Base-by-base conservation (phyloP, 2,888 invertebrate species). In the Mimumesa dahlbomi region DNA sequence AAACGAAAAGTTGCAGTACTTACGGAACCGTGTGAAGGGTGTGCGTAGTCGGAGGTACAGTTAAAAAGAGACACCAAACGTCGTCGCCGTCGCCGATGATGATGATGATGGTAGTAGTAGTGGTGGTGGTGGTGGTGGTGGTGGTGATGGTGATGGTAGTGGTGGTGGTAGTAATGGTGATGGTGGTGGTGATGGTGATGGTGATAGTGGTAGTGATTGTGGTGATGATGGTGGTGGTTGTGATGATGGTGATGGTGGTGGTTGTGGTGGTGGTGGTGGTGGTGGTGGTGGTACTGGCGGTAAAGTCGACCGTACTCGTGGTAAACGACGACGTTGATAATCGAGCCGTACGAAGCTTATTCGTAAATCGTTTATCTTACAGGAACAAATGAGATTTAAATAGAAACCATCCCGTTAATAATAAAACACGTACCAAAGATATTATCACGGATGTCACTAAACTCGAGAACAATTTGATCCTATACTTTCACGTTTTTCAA, bases 1-100 rank as follows among this genome's bases (percentile, higher is more conserved):
- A 54, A 53, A 43, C 25, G 25, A 64, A 50, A 45, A 16, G 54
- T 69, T 56, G 45, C 54, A 48, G 38, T 72, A 72, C 72, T 72
- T 61, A 72, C 72, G 52, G 42, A n/a, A 59, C 18, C 36, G 36
- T 36, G n/a, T 25, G 50, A 36, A 50, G 59, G 64, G 59, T 65
- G 65, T 18, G 31, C 54, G 58, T 40, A 45, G 63, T 45, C 58
- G 36, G 54, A 42, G 42, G 58, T 50, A 59, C 54, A 36, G 64
- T 56, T 58, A 64, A 59, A 69, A 54, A 49, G 45, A 69, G 45
- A 69, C 53, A 36, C 62, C 36, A 40, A 46, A 58, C 57, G 49
- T 1, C 18, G 46, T 0, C 14, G 29, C 0, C 18, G 14, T 5
- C 7, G 29, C 2, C 18, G 29, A 9, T 14, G 25, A 7, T 22